Evolutionary conservation across 1,140 invertebrate species (phyloP), one percentile per base, ranked within the genome.

Genomic region (Bombus fervidus): DNA sequence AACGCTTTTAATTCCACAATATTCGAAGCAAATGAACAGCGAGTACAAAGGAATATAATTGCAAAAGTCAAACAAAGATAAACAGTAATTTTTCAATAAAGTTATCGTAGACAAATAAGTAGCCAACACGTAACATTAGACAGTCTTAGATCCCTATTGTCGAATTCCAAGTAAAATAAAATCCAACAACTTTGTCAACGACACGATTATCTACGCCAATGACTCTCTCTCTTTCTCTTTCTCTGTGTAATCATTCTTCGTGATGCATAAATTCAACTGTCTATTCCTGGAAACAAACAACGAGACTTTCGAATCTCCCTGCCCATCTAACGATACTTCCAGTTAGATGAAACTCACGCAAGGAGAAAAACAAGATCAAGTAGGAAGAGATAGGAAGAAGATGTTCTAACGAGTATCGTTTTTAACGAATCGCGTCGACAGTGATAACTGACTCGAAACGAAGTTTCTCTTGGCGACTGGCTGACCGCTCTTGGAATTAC

Each of bases 381-480:
- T 34, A 64, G 34, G 37, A 3, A 9, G 68, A 43, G n/a, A 1
- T 22, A 25, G 4, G 15, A 34, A 18, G 62, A 59, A 41, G 28
- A 31, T 22, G 37, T 47, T 39, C 78, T 82, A 87, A 90, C 82
- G 83, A 90, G 74, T 71, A 57, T 66, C 66, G 31, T n/a, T 88
- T n/a, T 64, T 86, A 90, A 90, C 89, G 89, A 90, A 88, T 86
- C 89, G 31, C 85, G 53, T 62, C 68, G 77, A 86, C 62, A 71
- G 85, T 78, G 80, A 83, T 86, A 69, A 83, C 64, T 68, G 80
- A 53, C 39, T 37, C 31, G 25, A n/a, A 25, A 64, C 25, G 43
- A 75, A 83, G 72, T 75, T 74, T 76, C 78, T 47, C 73, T 13
- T 64, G 22, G 12, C 18, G 47, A n/a, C 34, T 76, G 15, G 34